phyloP scores from a whole-genome alignment of 92 coral and sea anemone genomes.

The Phenganax subtilis region DNA sequence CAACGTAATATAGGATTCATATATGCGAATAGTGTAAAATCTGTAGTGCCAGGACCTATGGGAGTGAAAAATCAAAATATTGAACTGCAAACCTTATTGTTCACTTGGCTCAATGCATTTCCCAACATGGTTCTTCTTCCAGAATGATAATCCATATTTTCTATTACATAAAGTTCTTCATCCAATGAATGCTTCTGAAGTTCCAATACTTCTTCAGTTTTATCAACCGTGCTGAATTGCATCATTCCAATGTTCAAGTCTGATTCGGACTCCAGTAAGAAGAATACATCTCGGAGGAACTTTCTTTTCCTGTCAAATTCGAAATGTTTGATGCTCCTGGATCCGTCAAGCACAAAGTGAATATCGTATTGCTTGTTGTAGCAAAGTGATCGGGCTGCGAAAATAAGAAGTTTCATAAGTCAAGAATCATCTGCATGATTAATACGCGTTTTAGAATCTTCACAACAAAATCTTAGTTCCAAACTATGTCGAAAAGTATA shows the following conservation, averaged over 20 bases:
- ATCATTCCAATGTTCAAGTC: slow-evolving; percentile 28
- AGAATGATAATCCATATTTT: slow-evolving; percentile 16
- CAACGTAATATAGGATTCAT: too few relatives aligned
- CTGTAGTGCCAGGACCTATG: neutral
- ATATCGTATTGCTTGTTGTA: slow-evolving; percentile 7
- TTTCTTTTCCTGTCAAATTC: slow-evolving; percentile 29
- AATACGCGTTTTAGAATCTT: neutral
- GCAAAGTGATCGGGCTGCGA: slow-evolving; percentile 14
- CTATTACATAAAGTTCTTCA: neutral
- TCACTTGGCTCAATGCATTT: neutral
- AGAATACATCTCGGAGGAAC: slow-evolving; percentile 11
- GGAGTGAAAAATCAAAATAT: neutral
- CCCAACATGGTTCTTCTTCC: slow-evolving; percentile 36
- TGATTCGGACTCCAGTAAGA: neutral
- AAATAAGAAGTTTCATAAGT: neutral
- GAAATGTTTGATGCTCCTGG: slow-evolving; percentile 14
- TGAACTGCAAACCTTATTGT: neutral
- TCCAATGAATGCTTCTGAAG: slow-evolving; percentile 13
- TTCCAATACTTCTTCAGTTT: slow-evolving; percentile 15
- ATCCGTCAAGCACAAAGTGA: slow-evolving; percentile 22
- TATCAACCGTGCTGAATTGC: slow-evolving; percentile 22
- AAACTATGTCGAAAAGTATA: too few relatives aligned
- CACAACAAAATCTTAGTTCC: too few relatives aligned
- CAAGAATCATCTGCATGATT: neutral
- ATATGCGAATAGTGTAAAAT: neutral